Conservation (phyloP, 2,113 vertebrate genomes). For the Mugil cephalus region DNA sequence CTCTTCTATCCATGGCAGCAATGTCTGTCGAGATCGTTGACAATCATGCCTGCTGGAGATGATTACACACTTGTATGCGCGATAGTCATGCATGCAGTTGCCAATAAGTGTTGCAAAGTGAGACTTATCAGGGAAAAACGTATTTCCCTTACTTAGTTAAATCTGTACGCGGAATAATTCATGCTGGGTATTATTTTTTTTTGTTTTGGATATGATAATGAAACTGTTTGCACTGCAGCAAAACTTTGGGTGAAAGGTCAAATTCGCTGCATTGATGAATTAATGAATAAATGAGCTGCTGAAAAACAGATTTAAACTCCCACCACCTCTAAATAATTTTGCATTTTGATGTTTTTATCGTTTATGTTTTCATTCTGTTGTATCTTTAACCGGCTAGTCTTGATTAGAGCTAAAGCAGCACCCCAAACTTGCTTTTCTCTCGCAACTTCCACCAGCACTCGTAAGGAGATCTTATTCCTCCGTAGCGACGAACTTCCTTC, state of each 20-base stretch:
- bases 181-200: slow-evolving; percentile 10
- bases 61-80: slow-evolving; percentile 54
- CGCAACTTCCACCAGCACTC: background rate
- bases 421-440: background rate
- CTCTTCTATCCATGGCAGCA: slow-evolving; percentile 67
- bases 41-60: slow-evolving; percentile 70
- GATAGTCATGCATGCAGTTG: slow-evolving; percentile 33
- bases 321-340: background rate
- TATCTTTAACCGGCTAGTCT: background rate
- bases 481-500: no score
- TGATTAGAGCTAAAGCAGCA: background rate
- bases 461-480: no score
- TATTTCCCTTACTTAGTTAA: background rate
- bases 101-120: slow-evolving; percentile 54
- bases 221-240: background rate
- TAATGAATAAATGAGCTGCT: background rate
- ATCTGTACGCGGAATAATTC: slow-evolving; percentile 2
- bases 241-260: background rate
- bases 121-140: slow-evolving; percentile 15
- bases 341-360: background rate
- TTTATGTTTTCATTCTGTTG: no score
- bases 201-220: background rate
- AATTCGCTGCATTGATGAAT: slow-evolving; percentile 10
- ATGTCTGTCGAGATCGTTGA: slow-evolving; percentile 66
- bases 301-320: background rate